Conservation (phyloP, 2,797 vertebrate genomes). For the Gymnoscopelus braueri region DNA sequence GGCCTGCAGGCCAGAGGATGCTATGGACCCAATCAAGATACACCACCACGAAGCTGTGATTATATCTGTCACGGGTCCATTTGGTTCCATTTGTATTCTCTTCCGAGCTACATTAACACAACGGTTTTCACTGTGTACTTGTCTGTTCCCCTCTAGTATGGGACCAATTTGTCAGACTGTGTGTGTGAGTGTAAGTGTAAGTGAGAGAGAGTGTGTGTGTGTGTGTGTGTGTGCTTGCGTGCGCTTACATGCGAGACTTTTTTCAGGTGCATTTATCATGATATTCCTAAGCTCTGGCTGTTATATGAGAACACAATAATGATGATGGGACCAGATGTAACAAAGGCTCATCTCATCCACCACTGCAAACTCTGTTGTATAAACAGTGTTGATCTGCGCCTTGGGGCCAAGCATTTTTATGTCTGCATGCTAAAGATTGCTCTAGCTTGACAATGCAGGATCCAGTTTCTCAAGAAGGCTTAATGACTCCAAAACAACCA, state of each 20-base stretch:
- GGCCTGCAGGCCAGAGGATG: constrained; percentile 42
- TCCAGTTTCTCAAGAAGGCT: constrained; percentile 60
- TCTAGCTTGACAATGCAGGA: constrained; percentile 48
- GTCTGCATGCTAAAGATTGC: constrained; percentile 46
- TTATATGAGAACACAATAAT: constrained; percentile 47
- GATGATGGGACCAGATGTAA: constrained; percentile 38
- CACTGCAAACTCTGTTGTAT: constrained; percentile 46
- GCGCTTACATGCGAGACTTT: constrained; percentile 3
- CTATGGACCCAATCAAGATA: constrained; percentile 34
- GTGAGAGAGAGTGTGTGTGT: background rate
- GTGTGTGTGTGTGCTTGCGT: background rate
- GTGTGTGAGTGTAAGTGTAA: background rate
- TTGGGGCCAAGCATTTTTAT: constrained; percentile 46
- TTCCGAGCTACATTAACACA: too few species aligned
- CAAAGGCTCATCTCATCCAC: constrained; percentile 43
- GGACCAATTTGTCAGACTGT: constrained; percentile 2
- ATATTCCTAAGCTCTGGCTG: constrained; percentile 31
- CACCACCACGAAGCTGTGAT: constrained; percentile 1
- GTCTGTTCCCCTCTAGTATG: constrained; percentile 12
- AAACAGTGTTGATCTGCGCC: constrained; percentile 63
- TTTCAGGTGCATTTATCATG: constrained; percentile 26
- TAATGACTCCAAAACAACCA: constrained; percentile 60
- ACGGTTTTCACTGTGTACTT: background rate
- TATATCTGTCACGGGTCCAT: constrained; percentile 4
- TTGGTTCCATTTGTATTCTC: too few species aligned